Evolutionary conservation across 2,888 invertebrate genomes (phyloP).

Genomic region (Globia sparganii): DNA sequence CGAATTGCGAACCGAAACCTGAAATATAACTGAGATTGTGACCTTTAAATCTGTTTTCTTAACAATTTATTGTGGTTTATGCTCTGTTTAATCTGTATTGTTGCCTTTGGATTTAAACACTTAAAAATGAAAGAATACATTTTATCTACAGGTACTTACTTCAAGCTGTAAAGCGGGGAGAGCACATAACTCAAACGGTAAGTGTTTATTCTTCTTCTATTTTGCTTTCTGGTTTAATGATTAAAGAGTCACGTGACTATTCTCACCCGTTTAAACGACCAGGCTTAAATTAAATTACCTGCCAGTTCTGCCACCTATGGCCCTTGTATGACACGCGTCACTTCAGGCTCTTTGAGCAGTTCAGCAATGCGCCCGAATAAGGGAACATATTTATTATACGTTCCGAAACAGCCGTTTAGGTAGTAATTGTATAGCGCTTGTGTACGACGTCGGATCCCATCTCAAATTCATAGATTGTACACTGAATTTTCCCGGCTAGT

Average conservation of each 20-base stretch:
- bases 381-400: neutral
- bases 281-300: neutral
- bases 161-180: neutral
- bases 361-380: neutral
- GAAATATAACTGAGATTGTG: conserved; percentile 10
- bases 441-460: neutral
- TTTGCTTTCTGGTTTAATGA: neutral
- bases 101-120: neutral
- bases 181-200: neutral
- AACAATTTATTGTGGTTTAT: neutral
- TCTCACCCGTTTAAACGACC: neutral
- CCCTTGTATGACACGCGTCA: neutral
- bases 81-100: neutral
- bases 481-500: neutral
- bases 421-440: neutral
- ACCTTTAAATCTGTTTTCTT: conserved; percentile 2
- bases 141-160: conserved; percentile 26
- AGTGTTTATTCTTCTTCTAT: neutral
- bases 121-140: neutral
- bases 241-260: neutral
- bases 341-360: neutral
- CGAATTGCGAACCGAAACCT: neutral
- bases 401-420: neutral
- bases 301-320: neutral
- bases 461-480: neutral